phyloP scores from a whole-genome alignment of 2,797 vertebrate species.

The Gastrophryne carolinensis region DNA sequence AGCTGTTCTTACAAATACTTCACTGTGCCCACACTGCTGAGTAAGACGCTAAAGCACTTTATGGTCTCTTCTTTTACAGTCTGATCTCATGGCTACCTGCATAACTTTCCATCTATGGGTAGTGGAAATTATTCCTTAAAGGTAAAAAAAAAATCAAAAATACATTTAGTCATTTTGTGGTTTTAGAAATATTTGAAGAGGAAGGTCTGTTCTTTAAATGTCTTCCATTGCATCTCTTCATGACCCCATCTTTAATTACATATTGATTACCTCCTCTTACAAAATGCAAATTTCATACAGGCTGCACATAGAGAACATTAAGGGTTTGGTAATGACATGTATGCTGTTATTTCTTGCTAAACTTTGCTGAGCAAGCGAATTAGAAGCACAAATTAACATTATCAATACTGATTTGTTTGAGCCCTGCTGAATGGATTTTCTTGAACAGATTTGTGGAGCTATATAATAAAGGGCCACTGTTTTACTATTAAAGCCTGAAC shows the following conservation, averaged over 20 bases:
- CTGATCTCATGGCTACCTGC: background rate
- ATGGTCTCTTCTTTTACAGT: no score
- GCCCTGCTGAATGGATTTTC: conserved; percentile 13
- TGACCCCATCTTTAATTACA: background rate
- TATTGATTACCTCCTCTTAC: background rate
- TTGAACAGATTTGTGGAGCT: conserved; percentile 7
- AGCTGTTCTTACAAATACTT: no score
- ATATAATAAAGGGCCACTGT: conserved; percentile 11
- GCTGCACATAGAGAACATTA: background rate
- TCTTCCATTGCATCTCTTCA: background rate
- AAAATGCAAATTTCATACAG: background rate
- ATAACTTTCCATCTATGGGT: background rate
- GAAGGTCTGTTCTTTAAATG: background rate
- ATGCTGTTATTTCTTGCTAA: background rate
- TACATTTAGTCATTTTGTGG: background rate
- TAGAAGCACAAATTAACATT: background rate
- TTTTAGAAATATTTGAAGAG: background rate
- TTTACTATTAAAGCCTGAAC: conserved; percentile 18
- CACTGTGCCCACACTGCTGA: no score
- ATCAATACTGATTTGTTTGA: conserved; percentile 25
- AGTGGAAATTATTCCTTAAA: background rate
- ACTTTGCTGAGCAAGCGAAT: conserved; percentile 14
- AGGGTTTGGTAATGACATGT: background rate
- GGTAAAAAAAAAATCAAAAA: background rate
- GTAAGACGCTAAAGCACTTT: no score